These are phyloP conservation scores for Pseudomyrmex cubaensis DNA, from an alignment of 1,140 invertebrate genomes.

Conservation along the genomic window DNA sequence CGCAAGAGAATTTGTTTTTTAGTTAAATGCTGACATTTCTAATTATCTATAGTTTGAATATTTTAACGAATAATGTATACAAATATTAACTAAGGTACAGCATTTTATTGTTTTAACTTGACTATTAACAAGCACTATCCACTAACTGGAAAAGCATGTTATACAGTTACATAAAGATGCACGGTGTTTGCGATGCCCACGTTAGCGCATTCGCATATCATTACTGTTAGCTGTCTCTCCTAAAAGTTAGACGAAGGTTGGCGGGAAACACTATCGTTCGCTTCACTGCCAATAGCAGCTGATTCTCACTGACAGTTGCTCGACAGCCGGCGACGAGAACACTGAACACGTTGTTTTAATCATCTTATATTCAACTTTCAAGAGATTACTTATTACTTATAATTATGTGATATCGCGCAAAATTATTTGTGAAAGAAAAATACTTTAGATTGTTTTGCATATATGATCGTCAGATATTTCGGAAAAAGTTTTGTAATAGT, in stretches of 20 bases:
- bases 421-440: constrained; percentile 40
- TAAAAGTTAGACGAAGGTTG: constrained; percentile 60
- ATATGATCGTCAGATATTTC: not conserved
- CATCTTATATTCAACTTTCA: not conserved
- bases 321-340: constrained; percentile 49
- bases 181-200: not conserved
- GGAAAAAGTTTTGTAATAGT: not conserved
- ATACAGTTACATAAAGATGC: not conserved
- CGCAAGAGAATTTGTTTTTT: no score
- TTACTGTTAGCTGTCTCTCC: constrained; percentile 39
- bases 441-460: not conserved
- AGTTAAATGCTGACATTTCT: not conserved
- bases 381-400: constrained; percentile 2
- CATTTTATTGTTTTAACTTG: not conserved
- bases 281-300: constrained; percentile 49
- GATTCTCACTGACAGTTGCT: constrained; percentile 68
- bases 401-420: constrained; percentile 35
- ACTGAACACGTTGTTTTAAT: constrained; percentile 45
- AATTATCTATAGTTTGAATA: not conserved
- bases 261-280: constrained; percentile 46
- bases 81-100: not conserved
- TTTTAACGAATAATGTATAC: not conserved
- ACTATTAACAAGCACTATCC: no score
- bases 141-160: constrained; percentile 8
- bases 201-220: constrained; percentile 9